These are phyloP conservation scores for Drosophila subobscura DNA, from an alignment of 1,140 invertebrate genomes.

Conservation along the genomic window DNA sequence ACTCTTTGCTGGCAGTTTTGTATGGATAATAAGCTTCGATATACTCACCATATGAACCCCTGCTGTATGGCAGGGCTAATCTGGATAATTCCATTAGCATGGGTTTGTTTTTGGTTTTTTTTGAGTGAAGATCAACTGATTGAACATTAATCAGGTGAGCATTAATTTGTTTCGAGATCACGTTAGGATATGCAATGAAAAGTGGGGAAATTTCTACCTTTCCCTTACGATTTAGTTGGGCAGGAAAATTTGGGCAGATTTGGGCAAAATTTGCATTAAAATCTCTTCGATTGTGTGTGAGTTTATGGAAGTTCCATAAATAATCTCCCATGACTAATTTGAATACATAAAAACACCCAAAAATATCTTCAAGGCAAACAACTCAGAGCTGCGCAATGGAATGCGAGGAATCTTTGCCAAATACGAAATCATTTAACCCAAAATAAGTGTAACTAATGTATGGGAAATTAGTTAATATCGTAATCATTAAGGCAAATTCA, in stretches of 20 bases:
- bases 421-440: background rate
- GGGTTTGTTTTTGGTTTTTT: too few species aligned
- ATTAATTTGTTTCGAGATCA: slow-evolving; percentile 8
- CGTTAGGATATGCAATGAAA: background rate
- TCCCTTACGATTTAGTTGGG: too few species aligned
- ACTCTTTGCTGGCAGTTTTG: slow-evolving; percentile 23
- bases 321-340: background rate
- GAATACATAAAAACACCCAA: too few species aligned
- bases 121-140: slow-evolving; percentile 24
- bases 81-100: slow-evolving; percentile 49
- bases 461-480: slow-evolving; percentile 1
- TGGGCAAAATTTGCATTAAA: too few species aligned
- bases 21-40: slow-evolving; percentile 22
- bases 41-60: slow-evolving; percentile 29
- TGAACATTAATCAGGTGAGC: slow-evolving; percentile 30
- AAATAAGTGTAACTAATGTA: background rate
- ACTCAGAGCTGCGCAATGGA: too few species aligned
- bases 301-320: too few species aligned
- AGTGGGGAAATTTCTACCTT: background rate
- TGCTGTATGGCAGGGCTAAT: slow-evolving; percentile 28
- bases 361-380: too few species aligned
- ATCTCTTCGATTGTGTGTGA: too few species aligned
- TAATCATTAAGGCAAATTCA: background rate
- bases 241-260: too few species aligned
- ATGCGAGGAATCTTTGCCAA: too few species aligned